A percentile compares a stretch with the other conserved stretches of the same genome.
Conservation (phyloP, 2,113 vertebrate genomes). For the Mystacornis crossleyi region DNA sequence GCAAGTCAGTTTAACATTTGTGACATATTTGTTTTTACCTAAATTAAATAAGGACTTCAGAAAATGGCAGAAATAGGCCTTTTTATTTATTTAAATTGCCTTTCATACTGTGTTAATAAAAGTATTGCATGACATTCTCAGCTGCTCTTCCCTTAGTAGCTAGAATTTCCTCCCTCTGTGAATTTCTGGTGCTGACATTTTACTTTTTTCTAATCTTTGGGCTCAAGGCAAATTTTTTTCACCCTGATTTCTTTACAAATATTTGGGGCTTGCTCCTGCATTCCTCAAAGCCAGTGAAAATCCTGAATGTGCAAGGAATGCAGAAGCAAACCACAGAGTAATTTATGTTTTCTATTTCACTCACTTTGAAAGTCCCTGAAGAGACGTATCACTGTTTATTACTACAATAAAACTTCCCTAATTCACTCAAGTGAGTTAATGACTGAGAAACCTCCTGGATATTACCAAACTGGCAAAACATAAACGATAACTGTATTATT, state of each 20-base stretch:
- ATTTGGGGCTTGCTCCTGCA: slow-evolving; percentile 25
- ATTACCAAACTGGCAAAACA: slow-evolving; percentile 14
- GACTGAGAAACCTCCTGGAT: slow-evolving; percentile 4
- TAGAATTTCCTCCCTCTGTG: background rate
- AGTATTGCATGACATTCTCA: slow-evolving; percentile 36
- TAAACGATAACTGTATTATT: background rate
- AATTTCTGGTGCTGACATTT: slow-evolving; percentile 44
- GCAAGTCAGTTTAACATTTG: background rate
- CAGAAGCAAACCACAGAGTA: slow-evolving; percentile 4
- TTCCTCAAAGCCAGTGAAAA: slow-evolving; percentile 16
- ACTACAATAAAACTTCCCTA: slow-evolving; percentile 34
- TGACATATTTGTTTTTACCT: background rate
- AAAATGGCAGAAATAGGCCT: background rate
- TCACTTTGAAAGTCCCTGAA: slow-evolving; percentile 15
- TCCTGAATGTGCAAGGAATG: background rate
- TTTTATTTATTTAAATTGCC: slow-evolving; percentile 53
- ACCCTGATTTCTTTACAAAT: slow-evolving; percentile 28
- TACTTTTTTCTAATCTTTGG: background rate
- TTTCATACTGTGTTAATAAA: background rate
- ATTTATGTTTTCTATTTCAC: slow-evolving; percentile 16
- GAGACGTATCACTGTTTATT: slow-evolving; percentile 48
- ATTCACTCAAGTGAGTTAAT: slow-evolving; percentile 58
- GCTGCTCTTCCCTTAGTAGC: background rate
- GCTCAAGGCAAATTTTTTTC: slow-evolving; percentile 25
- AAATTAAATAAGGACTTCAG: slow-evolving; percentile 4